Base-by-base conservation (phyloP, 2,888 invertebrate genomes). In the Lapara coniferarum region DNA sequence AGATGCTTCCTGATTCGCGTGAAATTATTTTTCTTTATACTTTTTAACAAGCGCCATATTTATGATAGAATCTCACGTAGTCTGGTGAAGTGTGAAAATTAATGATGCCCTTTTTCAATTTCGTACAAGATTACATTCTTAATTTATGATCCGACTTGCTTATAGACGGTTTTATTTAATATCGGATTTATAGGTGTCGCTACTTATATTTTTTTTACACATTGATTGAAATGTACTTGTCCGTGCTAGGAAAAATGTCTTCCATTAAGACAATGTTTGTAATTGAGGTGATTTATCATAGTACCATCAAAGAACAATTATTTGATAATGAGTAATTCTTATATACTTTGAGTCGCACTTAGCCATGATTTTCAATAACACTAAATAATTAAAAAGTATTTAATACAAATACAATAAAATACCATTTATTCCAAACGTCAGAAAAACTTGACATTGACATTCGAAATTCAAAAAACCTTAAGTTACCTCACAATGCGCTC, bases 1-100 rank as follows among this genome's bases (percentile, higher is more conserved):
- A 92, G 92, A 91, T 92, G 92, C 86, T 84, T 84, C 85, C 84
- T 89, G 87, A 92, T 91, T 83, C 87, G 89, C 93, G 91, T 93
- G 90, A 93, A 93, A 93, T 93, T 89, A 88, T 90, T 81, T 88
- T 86, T 88, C 84, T 81, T 84, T 81, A 72, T 78, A 78, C 75
- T 79, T 80, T 82, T 78, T 81, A 75, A 71, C 74, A 75, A 72
- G 63, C 72, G 74, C 77, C 81, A 81, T 79, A 77, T 81, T 83
- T 78, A 72, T 83, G 81, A 86, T 86, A 68, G 75, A 77, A 86
- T 91, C 91, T 81, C 89, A 90, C 89, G 89, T 83, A 71, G 83
- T 70, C 80, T 85, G 88, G 85, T 91, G 89, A 90, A 82, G 89
- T 90, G 92, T 92, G 82, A 90, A 88, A 89, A 91, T 92, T 93